Evolutionary conservation across 2,113 vertebrate species (phyloP), one percentile per base, ranked within the genome.

Genomic region (Xiphorhynchus elegans): DNA sequence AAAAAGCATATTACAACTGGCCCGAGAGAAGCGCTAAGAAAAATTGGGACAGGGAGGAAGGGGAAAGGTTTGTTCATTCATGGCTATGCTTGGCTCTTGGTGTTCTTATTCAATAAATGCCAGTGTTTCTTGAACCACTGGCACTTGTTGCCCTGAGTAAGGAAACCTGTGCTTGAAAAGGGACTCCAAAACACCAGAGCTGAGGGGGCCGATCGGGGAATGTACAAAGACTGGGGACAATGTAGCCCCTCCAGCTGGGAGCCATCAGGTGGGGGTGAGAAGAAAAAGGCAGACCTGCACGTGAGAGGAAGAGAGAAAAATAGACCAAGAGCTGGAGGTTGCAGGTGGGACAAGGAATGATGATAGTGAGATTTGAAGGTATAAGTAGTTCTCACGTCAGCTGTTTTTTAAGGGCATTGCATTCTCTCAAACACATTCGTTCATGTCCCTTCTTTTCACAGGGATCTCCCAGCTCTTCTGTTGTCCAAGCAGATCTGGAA

Each of bases 191-290:
- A 42, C 39, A 55, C 55, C 29, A 35, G 31, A 58, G 17, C 4
- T 63, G 53, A 77, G 37, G 17, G 10, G 12, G 60, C 17, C 2
- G 0, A 2, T 3, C 0, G 0, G 9, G 13, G 11, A 63, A 33
- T 1, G 0, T 39, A n/a, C 6, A 0, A 5, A 4, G 31, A 49
- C 35, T 29, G 58, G 47, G 29, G 63, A 72, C 31, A 56, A 24
- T 59, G 79, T 46, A 52, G 6, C 10, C 26, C 12, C 28, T 89
- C 47, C 53, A 66, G 67, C 49, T 77, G 68, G 49, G 26, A 89
- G 10, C 18, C 0, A 0, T 70, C 7, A 4, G 55, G 9, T 37
- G 25, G 19, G 28, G 33, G 10, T 1, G 1, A 84, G 67, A 25
- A 53, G 25, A 64, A 82, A 84, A 60, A 9, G 29, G 20, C 82